Percentiles rank a stretch among this genome's conserved stretches.
Conservation (phyloP, 2,113 vertebrate species). For the Pluvianellus socialis region DNA sequence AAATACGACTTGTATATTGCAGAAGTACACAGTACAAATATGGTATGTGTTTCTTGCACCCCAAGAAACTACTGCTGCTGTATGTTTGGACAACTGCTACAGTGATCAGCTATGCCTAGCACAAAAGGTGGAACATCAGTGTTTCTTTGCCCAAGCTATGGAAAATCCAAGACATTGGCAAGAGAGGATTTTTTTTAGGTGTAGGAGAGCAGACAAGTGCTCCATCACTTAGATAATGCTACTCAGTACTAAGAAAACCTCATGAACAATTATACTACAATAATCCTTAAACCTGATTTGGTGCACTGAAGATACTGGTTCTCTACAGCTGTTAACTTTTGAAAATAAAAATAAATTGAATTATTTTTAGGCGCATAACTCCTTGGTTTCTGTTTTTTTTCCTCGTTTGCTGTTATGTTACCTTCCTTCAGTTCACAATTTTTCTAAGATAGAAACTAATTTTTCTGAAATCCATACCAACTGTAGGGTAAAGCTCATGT, state of each 20-base stretch:
- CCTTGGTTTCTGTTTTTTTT: not conserved
- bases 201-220: not conserved
- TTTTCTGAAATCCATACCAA: not conserved
- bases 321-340: not conserved
- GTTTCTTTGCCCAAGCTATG: not conserved
- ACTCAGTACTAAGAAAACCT: not conserved
- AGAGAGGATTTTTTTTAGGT: not conserved
- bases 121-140: not conserved
- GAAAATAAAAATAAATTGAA: not conserved
- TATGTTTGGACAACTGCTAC: not conserved
- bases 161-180: not conserved
- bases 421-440: not conserved
- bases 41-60: not conserved
- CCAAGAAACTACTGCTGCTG: not conserved
- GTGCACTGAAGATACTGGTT: not conserved
- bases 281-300: not conserved
- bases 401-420: not conserved
- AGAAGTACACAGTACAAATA: not conserved
- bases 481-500: fast-evolving
- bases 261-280: not conserved
- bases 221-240: not conserved
- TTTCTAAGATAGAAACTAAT: not conserved
- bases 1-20: not conserved
- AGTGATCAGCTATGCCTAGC: not conserved
- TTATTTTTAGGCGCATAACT: not conserved